phyloP scores from a whole-genome alignment of 2,888 invertebrate species.

The Caradrina kadenii region DNA sequence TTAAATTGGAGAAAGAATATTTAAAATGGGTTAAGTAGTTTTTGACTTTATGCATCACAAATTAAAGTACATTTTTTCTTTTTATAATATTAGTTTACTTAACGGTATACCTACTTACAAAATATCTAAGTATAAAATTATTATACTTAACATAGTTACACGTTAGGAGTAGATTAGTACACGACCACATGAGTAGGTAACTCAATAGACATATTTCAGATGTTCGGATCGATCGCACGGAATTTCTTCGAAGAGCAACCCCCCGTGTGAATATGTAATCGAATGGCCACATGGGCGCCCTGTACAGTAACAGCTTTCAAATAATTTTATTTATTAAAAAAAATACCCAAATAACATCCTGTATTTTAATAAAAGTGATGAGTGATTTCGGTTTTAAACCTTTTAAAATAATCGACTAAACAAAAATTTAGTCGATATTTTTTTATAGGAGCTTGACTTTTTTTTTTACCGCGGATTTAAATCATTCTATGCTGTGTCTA shows the following conservation, averaged over 20 bases:
- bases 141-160: too few species aligned
- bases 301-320: constrained; percentile 3
- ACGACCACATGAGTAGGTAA: constrained; percentile 14
- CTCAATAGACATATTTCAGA: constrained; percentile 54
- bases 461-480: not conserved
- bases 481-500: not conserved
- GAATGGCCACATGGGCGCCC: constrained; percentile 34
- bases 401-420: constrained; percentile 16
- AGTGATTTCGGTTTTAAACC: not conserved
- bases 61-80: too few species aligned
- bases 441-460: not conserved
- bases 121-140: too few species aligned
- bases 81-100: too few species aligned
- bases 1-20: too few species aligned
- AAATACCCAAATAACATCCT: not conserved
- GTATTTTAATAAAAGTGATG: not conserved
- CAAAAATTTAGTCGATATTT: not conserved
- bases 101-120: too few species aligned
- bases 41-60: too few species aligned
- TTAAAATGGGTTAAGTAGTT: too few species aligned
- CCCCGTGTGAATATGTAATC: constrained; percentile 72
- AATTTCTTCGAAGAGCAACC: constrained; percentile 76
- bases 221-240: constrained; percentile 72
- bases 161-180: constrained; percentile 2
- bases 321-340: too few species aligned